Base-by-base conservation (phyloP, 2,113 vertebrate genomes). In the Falco punctatus region DNA sequence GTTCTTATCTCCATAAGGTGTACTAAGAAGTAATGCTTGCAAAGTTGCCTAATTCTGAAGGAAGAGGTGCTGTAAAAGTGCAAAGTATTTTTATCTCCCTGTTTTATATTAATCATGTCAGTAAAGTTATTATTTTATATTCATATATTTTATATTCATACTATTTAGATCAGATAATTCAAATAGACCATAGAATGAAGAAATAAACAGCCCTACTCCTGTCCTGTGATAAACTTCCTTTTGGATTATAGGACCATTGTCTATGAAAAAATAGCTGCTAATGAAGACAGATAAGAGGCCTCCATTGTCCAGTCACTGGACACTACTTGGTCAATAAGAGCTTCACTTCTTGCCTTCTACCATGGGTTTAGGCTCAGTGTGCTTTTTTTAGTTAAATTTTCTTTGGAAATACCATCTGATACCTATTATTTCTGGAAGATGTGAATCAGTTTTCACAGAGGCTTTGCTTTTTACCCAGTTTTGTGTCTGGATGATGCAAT, bases 31-130 rank as follows among this genome's bases (percentile, higher is more conserved):
- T 74, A 86, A 70, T 64, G 28, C 17, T 81, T 89, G 48, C 11
- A 16, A 38, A 87, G 58, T 73, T 80, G 59, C 1, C 54, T 32
- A 70, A 48, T 92, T 88, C 21, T 90, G 44, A 78, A 91, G 48
- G 46, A 91, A 87, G 52, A 95, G 86, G 84, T 97, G 96, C 95
- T 97, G 88, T 94, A 35, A 48, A 94, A 97, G 97, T 97, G 96
- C 97, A 96, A 96, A 96, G 92, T 96, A 88, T 94, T 95, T 65
- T 86, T 59, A 40, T 54, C 28, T 90, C 15, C 61, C 4, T 86
- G 33, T 62, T 92, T 72, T 67, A 27, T 57, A 89, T 65, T 58
- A 48, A 70, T 71, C 20, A 9, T 21, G 9, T 35, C 40, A 69
- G 35, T 81, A 71, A 59, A 74, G 62, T 27, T 44, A 27, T 6